Base-by-base conservation (phyloP, 35 echinoderm and acorn worm species). In the Ptychodera flava region DNA sequence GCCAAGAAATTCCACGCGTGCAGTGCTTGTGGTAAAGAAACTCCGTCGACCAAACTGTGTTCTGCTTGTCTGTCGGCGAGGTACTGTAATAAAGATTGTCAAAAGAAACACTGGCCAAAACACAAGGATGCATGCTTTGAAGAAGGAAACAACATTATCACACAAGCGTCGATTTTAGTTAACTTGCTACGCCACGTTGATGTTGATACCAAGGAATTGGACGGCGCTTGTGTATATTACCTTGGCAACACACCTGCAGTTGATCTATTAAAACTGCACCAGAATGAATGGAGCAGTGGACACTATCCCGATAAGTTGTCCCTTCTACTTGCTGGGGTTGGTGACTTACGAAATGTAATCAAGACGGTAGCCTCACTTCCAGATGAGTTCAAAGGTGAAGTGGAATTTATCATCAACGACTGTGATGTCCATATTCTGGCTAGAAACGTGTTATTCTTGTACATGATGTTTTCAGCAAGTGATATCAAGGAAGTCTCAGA, bases 401-500 rank as follows among this genome's bases (percentile, higher is more conserved):
- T 94, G 1, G 31, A 1, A 1, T 88, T 91, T 79, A 78, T 77
- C 1, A 35, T 94, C 27, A 91, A 91, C 52, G 93, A 94, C 76
- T 81, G 80, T 16, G 89, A 91, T 31, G 89, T 83, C 52, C 89
- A 85, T 84, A 45, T 81, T 0, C 78, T 88, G 76, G 93, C 93
- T 22, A 88, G 93, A 64, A 94, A 91, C 37, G 86, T 91, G 28
- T 78, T 94, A 22, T 85, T 94, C 33, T 78, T 94, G 28, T 94
- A 81, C 31, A 94, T 94, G 86, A 76, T 94, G 81, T 35, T 80
- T 28, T 12, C 45, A 12, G 6, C 6, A 12, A 22, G 22, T 64
- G 45, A 64, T 12, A 22, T 64, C 45, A 64, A 22, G 6, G 45
- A 64, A 22, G 22, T 64, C 6, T 6, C 45, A 64, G 45, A 64